Conservation (phyloP, 2,888 invertebrate species). For the Gandaritis pyraliata region DNA sequence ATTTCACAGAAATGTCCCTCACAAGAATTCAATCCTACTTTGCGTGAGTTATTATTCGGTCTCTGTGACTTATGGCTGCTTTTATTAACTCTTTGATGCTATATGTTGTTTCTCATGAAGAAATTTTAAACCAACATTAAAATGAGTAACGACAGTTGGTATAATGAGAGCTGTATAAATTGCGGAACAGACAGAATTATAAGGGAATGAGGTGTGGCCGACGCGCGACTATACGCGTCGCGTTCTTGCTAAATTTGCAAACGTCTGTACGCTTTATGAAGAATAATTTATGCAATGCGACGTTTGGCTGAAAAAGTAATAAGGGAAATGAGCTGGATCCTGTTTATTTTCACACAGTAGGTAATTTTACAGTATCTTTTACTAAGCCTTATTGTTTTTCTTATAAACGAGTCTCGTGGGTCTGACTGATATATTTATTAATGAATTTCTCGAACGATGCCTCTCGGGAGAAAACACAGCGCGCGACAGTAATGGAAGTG, state of each 20-base stretch:
- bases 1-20: slow-evolving; percentile 46
- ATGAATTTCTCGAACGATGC: slow-evolving; percentile 57
- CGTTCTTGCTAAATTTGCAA: slow-evolving; percentile 34
- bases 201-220: slow-evolving; percentile 49
- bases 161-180: slow-evolving; percentile 55
- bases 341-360: slow-evolving; percentile 24
- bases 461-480: slow-evolving; percentile 53
- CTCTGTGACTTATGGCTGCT: slow-evolving; percentile 46
- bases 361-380: slow-evolving; percentile 36
- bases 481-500: slow-evolving; percentile 63
- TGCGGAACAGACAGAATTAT: slow-evolving; percentile 51
- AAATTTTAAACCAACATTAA: slow-evolving; percentile 55
- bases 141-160: slow-evolving; percentile 49
- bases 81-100: slow-evolving; percentile 48
- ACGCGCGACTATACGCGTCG: slow-evolving; percentile 39
- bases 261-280: slow-evolving; percentile 47
- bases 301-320: slow-evolving; percentile 46
- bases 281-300: slow-evolving; percentile 52
- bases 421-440: slow-evolving; percentile 60
- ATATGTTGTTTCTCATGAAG: slow-evolving; percentile 30
- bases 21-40: slow-evolving; percentile 46
- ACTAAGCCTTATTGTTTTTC: slow-evolving; percentile 43
- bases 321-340: slow-evolving; percentile 42
- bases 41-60: slow-evolving; percentile 39
- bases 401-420: slow-evolving; percentile 49